phyloP scores from a whole-genome alignment of 2,113 vertebrate species.

The Leptobrachium ailaonicum region DNA sequence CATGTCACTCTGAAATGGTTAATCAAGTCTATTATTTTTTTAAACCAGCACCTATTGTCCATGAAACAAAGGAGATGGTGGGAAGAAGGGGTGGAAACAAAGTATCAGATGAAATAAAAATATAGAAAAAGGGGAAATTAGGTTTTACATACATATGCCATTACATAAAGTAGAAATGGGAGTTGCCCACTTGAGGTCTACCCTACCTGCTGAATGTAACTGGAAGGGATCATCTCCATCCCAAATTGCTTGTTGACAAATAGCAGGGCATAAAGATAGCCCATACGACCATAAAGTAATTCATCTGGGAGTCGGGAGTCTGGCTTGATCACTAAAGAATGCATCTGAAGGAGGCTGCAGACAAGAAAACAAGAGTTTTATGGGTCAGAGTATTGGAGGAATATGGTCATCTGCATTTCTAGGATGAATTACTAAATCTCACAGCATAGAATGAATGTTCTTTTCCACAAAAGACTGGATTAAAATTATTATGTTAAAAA shows the following conservation, averaged over 20 bases:
- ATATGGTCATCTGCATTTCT: too few species aligned
- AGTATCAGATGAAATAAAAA: background rate
- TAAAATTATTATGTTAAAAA: too few species aligned
- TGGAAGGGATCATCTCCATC: conserved; percentile 82
- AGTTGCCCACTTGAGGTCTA: background rate
- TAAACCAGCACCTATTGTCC: too few species aligned
- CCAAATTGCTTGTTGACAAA: conserved; percentile 91
- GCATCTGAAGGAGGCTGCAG: conserved; percentile 80
- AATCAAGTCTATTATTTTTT: too few species aligned
- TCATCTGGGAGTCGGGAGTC: conserved; percentile 80
- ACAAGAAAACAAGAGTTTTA: conserved; percentile 38
- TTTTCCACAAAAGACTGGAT: too few species aligned
- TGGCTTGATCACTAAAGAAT: conserved; percentile 67
- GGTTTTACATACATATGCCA: background rate
- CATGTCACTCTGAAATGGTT: too few species aligned
- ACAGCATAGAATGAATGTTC: too few species aligned
- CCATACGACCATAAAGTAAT: conserved; percentile 87
- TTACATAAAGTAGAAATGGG: background rate
- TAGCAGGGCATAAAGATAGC: conserved; percentile 84
- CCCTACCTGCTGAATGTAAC: conserved; percentile 87
- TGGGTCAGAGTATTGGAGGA: background rate
- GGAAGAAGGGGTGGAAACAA: too few species aligned
- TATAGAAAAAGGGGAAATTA: background rate
- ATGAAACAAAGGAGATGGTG: too few species aligned
- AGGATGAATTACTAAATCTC: too few species aligned